Evolutionary conservation across 2,113 vertebrate species (phyloP).

Genomic region (Nannobrachium achirus): DNA sequence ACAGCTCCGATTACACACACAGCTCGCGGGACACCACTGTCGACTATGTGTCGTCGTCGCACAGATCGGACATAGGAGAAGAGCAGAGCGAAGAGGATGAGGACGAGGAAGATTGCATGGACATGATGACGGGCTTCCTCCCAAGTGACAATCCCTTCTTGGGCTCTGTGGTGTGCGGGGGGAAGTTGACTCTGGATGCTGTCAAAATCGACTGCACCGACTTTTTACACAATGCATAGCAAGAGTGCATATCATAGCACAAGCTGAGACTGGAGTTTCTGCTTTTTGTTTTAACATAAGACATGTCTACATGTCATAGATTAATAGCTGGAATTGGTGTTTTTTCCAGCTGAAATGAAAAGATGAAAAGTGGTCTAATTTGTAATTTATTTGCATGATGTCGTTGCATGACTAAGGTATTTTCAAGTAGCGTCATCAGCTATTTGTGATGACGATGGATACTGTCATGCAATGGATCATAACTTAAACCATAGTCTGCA

Average conservation of each 20-base stretch:
- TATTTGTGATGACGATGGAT: no score
- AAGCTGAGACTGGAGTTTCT: conserved; percentile 5
- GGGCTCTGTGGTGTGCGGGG: conserved; percentile 48
- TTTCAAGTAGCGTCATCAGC: no score
- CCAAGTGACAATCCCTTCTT: conserved; percentile 56
- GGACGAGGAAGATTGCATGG: conserved; percentile 21
- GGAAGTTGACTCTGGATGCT: conserved; percentile 73
- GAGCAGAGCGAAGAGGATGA: conserved; percentile 49
- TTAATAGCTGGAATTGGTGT: not conserved
- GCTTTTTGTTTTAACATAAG: not conserved
- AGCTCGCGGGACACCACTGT: conserved; percentile 64
- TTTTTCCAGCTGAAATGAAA: not conserved
- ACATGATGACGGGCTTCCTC: conserved; percentile 48
- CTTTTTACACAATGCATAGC: conserved; percentile 54
- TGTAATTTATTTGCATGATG: no score
- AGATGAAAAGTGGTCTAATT: no score
- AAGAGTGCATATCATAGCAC: not conserved
- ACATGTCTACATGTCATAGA: no score
- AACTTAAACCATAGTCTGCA: no score
- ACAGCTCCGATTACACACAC: conserved; percentile 66
- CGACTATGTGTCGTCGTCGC: conserved; percentile 73
- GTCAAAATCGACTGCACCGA: conserved; percentile 78
- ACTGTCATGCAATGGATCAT: no score
- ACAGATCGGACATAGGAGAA: conserved; percentile 30
- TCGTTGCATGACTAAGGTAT: no score